Percentiles rank a stretch among this genome's conserved stretches.
Conservation (phyloP, 2,113 vertebrate species). For the Phocoena phocoena region DNA sequence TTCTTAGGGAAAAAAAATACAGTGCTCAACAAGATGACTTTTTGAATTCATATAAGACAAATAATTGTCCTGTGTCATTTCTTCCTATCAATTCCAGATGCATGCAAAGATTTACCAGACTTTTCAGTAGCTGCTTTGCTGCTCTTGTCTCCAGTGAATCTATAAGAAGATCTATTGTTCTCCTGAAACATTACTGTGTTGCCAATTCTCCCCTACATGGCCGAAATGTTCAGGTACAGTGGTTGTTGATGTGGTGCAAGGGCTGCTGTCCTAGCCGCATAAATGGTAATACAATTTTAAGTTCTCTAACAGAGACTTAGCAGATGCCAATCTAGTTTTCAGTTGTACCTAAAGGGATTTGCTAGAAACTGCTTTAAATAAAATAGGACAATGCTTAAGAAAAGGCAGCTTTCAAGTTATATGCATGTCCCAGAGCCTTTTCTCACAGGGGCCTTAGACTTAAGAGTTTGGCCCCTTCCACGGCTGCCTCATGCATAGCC, state of each 20-base stretch:
- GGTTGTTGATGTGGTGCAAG: not conserved
- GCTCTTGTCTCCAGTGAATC: constrained; percentile 62
- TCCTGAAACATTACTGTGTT: constrained; percentile 56
- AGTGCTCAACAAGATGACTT: constrained; percentile 68
- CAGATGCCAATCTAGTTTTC: not conserved
- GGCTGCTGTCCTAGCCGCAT: not conserved
- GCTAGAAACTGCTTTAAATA: not conserved
- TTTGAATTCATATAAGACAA: constrained; percentile 76
- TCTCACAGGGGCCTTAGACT: not conserved
- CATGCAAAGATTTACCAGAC: constrained; percentile 62
- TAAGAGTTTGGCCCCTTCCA: not conserved
- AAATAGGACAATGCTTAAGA: not conserved
- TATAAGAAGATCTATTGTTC: constrained; percentile 70
- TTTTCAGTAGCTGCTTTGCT: constrained; percentile 75
- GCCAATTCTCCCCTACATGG: not conserved
- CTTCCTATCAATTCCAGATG: constrained; percentile 80
- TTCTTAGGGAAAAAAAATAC: constrained; percentile 68
- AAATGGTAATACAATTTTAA: not conserved
- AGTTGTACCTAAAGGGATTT: not conserved
- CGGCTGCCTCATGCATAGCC: not conserved
- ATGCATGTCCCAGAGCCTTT: not conserved
- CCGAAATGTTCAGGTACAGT: constrained; percentile 51
- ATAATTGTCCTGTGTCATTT: constrained; percentile 75
- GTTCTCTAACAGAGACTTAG: not conserved
- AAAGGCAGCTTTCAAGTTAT: not conserved